A percentile compares a stretch with the other conserved stretches of the same genome.
Evolutionary conservation across 2,113 vertebrate species (phyloP).

Genomic region (Neogobius melanostomus): DNA sequence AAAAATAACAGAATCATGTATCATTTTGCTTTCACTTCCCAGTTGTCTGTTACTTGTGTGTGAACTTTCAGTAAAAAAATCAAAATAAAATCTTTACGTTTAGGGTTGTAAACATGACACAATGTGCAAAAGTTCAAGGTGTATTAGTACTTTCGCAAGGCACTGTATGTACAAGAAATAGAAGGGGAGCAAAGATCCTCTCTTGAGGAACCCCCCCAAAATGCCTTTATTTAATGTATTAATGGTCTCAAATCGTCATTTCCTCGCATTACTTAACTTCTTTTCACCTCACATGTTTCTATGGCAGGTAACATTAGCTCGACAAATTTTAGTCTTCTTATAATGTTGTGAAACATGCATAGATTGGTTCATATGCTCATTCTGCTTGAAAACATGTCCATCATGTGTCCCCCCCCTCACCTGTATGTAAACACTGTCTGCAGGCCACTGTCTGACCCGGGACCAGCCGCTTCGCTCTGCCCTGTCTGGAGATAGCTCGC

Average conservation of each 20-base stretch:
- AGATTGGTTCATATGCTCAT: slow-evolving; percentile 4
- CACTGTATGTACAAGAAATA: not conserved
- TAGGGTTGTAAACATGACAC: too few relatives aligned
- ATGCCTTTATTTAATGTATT: too few relatives aligned
- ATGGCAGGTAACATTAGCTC: not conserved
- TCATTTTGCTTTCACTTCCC: too few relatives aligned
- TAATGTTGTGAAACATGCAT: not conserved
- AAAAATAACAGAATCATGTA: too few relatives aligned
- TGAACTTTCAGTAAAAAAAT: too few relatives aligned
- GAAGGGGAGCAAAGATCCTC: not conserved
- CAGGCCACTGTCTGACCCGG: slow-evolving; percentile 52
- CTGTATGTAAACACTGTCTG: slow-evolving; percentile 29
- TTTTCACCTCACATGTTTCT: not conserved
- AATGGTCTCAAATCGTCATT: too few relatives aligned
- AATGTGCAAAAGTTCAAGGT: too few relatives aligned
- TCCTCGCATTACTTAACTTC: not conserved
- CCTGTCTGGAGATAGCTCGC: slow-evolving; percentile 55
- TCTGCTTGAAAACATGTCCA: slow-evolving; percentile 8
- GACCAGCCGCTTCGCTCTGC: slow-evolving; percentile 29
- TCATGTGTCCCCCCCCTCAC: not conserved
- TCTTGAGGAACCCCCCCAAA: not conserved
- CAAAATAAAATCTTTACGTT: too few relatives aligned
- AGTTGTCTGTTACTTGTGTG: too few relatives aligned
- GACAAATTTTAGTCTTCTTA: not conserved
- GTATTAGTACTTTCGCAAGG: too few relatives aligned